These are phyloP conservation scores for Lucifuga dentata DNA, from an alignment of 2,113 vertebrate genomes.

Conservation along the genomic window DNA sequence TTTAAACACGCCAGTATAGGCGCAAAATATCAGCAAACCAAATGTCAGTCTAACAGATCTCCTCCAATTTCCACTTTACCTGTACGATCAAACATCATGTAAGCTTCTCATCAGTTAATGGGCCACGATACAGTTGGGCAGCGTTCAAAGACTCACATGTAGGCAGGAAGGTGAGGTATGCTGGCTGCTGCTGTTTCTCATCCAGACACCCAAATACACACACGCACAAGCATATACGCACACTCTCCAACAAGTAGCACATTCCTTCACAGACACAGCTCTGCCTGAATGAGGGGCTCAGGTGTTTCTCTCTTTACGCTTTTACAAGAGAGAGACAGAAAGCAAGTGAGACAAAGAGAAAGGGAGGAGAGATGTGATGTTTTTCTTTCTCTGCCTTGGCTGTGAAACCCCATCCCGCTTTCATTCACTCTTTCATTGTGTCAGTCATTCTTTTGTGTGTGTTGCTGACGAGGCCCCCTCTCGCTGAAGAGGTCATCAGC, in stretches of 20 bases:
- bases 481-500: slow-evolving; percentile 73
- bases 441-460: slow-evolving; percentile 77
- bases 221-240: not conserved
- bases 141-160: slow-evolving; percentile 66
- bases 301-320: slow-evolving; percentile 70
- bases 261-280: slow-evolving; percentile 72
- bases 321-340: slow-evolving; percentile 60
- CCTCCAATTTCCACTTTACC: slow-evolving; percentile 56
- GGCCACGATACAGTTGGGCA: slow-evolving; percentile 72
- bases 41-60: slow-evolving; percentile 17
- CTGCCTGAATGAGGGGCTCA: slow-evolving; percentile 66
- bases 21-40: slow-evolving; percentile 30
- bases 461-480: slow-evolving; percentile 67
- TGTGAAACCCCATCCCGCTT: slow-evolving; percentile 81
- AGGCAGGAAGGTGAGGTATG: slow-evolving; percentile 53
- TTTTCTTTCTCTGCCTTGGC: slow-evolving; percentile 75
- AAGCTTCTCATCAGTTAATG: slow-evolving; percentile 63
- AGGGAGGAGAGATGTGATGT: slow-evolving; percentile 61
- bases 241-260: slow-evolving; percentile 49
- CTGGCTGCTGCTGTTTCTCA: slow-evolving; percentile 50
- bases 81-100: slow-evolving; percentile 64
- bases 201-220: slow-evolving; percentile 20
- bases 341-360: slow-evolving; percentile 56
- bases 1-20: not conserved
- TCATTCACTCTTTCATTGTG: slow-evolving; percentile 77